Evolutionary conservation across 2,113 vertebrate species (phyloP).

Genomic region (Geococcyx californianus): DNA sequence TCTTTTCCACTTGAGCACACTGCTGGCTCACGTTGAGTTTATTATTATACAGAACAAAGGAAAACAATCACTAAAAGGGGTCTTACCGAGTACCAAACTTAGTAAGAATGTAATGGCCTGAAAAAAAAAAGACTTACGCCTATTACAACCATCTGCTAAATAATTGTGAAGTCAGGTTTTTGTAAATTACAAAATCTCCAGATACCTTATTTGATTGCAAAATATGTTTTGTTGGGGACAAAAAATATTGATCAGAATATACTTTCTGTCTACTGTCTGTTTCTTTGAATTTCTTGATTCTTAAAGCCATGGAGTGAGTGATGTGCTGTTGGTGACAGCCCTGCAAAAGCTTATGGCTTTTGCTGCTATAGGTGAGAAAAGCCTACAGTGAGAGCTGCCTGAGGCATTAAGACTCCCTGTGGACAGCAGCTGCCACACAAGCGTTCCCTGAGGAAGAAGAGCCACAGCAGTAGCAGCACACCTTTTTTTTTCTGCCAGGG

Average conservation of each 20-base stretch:
- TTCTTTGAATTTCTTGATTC: not conserved
- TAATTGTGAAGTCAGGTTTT: not conserved
- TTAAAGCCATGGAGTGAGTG: not conserved
- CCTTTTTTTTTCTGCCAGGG: not conserved
- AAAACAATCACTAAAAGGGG: not conserved
- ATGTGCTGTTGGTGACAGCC: not conserved
- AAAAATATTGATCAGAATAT: not conserved
- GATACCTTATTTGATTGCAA: not conserved
- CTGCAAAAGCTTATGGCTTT: not conserved
- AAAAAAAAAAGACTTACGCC: not conserved
- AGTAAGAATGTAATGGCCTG: not conserved
- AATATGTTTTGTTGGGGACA: not conserved
- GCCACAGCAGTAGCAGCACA: fast-evolving
- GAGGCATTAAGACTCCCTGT: not conserved
- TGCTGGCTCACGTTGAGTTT: too few species aligned
- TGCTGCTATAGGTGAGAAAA: not conserved
- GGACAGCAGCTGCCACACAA: not conserved
- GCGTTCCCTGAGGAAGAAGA: not conserved
- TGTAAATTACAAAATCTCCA: not conserved
- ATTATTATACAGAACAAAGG: not conserved
- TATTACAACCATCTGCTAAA: not conserved
- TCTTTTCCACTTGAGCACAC: too few species aligned
- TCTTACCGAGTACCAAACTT: not conserved
- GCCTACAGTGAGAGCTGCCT: not conserved
- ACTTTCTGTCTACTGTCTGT: not conserved